Evolutionary conservation across 2,797 vertebrate species (phyloP), one percentile per base, ranked within the genome.

Genomic region (Tympanoctomys barrerae): DNA sequence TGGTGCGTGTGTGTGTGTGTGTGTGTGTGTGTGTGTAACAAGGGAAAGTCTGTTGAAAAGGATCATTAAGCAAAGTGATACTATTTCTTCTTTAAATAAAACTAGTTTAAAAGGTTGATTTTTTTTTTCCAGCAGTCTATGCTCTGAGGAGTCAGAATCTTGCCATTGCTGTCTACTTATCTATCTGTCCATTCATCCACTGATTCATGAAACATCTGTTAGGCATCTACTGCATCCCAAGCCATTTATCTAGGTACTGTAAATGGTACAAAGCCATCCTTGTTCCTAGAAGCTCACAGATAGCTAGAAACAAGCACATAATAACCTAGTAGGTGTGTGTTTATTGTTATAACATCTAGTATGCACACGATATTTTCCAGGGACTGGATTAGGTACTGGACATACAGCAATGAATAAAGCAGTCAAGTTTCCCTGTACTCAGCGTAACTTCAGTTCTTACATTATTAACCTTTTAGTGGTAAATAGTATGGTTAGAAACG

Each of bases 31-130:
- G 33, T 77, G 5, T 83, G 36, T 78, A 77, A 73, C 46, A 73
- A 85, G 81, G n/a, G 24, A 82, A 77, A 86, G 89, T 94, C 71
- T 59, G 61, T 92, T 84, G 59, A 84, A 70, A 90, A 77, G 68
- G 95, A 73, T 46, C 19, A 8, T 91, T 62, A 93, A 82, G n/a
- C 39, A 12, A 83, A 57, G 70, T 33, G 78, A 62, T 49, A n/a
- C 26, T 81, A 21, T 91, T 59, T 93, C 77, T 86, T 83, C n/a
- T 26, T 36, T 93, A 94, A 87, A 61, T 94, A 83, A 91, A 97
- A 77, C 6, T 73, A 46, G 31, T 73, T n/a, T 36, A 52, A 91
- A 31, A 62, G 68, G 52, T 4, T 57, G 82, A 31, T 93, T 96
- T 91, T 46, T 86, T 86, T 57, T 49, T 42, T 42, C 42, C 7